Conservation (phyloP, 2,888 invertebrate genomes). For the Ectemnius continuus region DNA sequence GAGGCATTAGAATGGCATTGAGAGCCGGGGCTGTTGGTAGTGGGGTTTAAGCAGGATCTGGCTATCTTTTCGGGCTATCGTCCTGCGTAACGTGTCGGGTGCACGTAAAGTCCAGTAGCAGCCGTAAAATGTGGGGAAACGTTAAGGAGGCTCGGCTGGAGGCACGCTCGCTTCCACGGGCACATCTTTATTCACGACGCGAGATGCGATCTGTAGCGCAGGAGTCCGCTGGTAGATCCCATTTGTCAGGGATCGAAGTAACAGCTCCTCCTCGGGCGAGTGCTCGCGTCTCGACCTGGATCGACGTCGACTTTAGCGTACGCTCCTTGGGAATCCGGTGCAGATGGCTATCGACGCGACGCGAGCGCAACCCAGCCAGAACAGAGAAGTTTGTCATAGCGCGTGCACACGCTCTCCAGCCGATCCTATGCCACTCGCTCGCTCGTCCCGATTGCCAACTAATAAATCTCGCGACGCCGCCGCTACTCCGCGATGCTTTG, state of each 20-base stretch:
- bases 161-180: background rate
- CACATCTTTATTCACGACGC: slow-evolving; percentile 23
- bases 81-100: background rate
- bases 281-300: background rate
- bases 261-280: slow-evolving; percentile 1
- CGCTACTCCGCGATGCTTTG: slow-evolving; percentile 69
- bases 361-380: slow-evolving; percentile 45
- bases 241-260: slow-evolving; percentile 18
- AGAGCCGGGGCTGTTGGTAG: background rate
- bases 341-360: slow-evolving; percentile 53
- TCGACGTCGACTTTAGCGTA: background rate
- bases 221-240: slow-evolving; percentile 5
- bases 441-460: slow-evolving; percentile 70
- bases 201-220: slow-evolving; percentile 14
- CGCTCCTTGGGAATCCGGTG: slow-evolving; percentile 15
- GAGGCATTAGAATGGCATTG: background rate
- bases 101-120: background rate
- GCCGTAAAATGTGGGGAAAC: background rate
- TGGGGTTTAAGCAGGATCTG: background rate
- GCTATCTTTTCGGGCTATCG: background rate
- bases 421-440: too few relatives aligned
- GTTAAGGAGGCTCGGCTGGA: background rate
- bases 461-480: slow-evolving; percentile 71
- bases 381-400: slow-evolving; percentile 64
- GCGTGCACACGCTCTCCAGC: slow-evolving; percentile 64